phyloP scores from a whole-genome alignment of 2,113 vertebrate genomes.

The Coptodon rendalli region DNA sequence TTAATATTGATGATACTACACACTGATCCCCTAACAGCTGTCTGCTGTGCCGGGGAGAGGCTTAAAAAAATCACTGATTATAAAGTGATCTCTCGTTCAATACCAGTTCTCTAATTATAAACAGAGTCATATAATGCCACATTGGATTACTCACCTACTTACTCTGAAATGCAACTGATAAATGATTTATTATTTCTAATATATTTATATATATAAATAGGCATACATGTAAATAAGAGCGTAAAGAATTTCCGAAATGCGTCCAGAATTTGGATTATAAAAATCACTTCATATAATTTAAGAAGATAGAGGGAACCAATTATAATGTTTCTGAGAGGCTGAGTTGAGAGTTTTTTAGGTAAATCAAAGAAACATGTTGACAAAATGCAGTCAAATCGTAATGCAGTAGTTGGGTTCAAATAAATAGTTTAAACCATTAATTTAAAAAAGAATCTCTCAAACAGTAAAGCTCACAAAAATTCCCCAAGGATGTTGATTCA shows the following conservation, averaged over 20 bases:
- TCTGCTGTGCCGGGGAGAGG: constrained; percentile 69
- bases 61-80: constrained; percentile 65
- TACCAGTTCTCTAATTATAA: background rate
- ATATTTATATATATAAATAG: background rate
- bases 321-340: background rate
- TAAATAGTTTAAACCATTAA: background rate
- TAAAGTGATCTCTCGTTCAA: background rate
- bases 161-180: background rate
- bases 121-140: background rate
- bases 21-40: constrained; percentile 70
- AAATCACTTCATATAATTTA: background rate
- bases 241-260: background rate
- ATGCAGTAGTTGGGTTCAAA: background rate
- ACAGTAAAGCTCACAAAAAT: background rate
- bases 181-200: background rate
- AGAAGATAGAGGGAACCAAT: background rate
- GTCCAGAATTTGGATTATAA: background rate
- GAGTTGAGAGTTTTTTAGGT: background rate
- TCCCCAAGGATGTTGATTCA: background rate
- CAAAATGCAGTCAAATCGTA: background rate
- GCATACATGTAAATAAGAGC: background rate
- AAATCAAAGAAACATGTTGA: background rate
- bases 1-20: constrained; percentile 66
- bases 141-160: background rate
- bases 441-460: fast-evolving